phyloP scores from a whole-genome alignment of 2,888 invertebrate genomes.

The Gibbula magus region DNA sequence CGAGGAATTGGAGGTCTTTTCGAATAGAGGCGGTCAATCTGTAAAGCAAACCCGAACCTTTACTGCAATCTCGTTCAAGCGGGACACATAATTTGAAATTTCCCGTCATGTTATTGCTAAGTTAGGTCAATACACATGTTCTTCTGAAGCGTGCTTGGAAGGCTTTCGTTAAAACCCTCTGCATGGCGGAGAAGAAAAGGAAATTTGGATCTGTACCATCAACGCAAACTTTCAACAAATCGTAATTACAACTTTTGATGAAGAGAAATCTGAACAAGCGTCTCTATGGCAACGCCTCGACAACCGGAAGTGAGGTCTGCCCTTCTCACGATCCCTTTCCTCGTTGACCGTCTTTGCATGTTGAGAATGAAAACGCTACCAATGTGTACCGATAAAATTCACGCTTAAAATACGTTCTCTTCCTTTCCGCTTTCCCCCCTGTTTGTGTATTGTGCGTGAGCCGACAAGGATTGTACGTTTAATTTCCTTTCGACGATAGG shows the following conservation, averaged over 20 bases:
- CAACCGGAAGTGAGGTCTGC: slow-evolving; percentile 46
- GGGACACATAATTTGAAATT: slow-evolving; percentile 13
- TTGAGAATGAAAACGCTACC: slow-evolving; percentile 43
- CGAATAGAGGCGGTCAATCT: neutral
- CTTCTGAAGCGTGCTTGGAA: slow-evolving; percentile 19
- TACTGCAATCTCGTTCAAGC: neutral
- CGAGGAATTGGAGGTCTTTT: neutral
- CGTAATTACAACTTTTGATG: slow-evolving; percentile 50
- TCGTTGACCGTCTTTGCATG: slow-evolving; percentile 28
- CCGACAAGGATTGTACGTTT: slow-evolving; percentile 24
- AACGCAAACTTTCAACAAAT: slow-evolving; percentile 37
- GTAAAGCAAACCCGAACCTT: slow-evolving; percentile 1
- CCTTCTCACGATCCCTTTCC: slow-evolving; percentile 38
- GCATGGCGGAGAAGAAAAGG: slow-evolving; percentile 34
- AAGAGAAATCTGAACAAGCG: slow-evolving; percentile 47
- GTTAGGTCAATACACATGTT: slow-evolving; percentile 5
- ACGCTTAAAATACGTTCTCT: slow-evolving; percentile 10
- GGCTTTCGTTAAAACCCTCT: slow-evolving; percentile 28
- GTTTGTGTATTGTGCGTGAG: slow-evolving; percentile 30
- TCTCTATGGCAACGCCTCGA: slow-evolving; percentile 43
- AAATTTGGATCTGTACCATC: slow-evolving; percentile 40
- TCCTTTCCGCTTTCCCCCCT: slow-evolving; percentile 23
- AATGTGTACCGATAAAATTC: slow-evolving; percentile 25
- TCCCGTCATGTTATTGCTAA: slow-evolving; percentile 19
- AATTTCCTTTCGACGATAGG: slow-evolving; percentile 27